These are phyloP conservation scores for Lota lota DNA, from an alignment of 2,113 vertebrate species.

Conservation along the genomic window DNA sequence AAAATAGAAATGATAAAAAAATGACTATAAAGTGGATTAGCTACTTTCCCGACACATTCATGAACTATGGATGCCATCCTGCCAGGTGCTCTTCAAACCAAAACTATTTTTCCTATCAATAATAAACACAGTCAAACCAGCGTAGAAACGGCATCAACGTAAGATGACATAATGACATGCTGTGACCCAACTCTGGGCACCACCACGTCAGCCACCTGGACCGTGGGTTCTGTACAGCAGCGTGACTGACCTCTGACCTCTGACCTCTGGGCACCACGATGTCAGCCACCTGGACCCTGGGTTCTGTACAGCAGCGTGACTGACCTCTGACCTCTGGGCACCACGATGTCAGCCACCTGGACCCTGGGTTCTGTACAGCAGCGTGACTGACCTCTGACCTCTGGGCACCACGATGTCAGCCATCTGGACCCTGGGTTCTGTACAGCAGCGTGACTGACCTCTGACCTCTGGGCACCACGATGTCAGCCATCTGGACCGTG, in stretches of 20 bases:
- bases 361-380: constrained; percentile 72
- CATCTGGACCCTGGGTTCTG: constrained; percentile 87
- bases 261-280: constrained; percentile 90
- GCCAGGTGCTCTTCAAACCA: too few relatives aligned
- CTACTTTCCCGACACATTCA: too few relatives aligned
- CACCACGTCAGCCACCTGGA: constrained; percentile 88
- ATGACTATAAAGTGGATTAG: too few relatives aligned
- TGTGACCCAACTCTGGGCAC: constrained; percentile 86
- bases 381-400: constrained; percentile 82
- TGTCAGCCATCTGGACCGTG: constrained; percentile 85
- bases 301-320: constrained; percentile 67
- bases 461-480: constrained; percentile 88
- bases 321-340: constrained; percentile 87
- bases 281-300: constrained; percentile 85
- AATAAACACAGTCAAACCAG: too few relatives aligned
- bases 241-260: too few relatives aligned
- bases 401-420: constrained; percentile 90
- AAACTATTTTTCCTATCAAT: too few relatives aligned
- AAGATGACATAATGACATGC: too few relatives aligned
- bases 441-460: constrained; percentile 85
- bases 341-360: constrained; percentile 87
- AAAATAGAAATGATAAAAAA: too few relatives aligned
- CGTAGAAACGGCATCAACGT: too few relatives aligned
- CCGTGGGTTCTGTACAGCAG: constrained; percentile 90
- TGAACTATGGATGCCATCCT: too few relatives aligned